Conservation (phyloP, 1,140 invertebrate genomes). For the Grapholita molesta region DNA sequence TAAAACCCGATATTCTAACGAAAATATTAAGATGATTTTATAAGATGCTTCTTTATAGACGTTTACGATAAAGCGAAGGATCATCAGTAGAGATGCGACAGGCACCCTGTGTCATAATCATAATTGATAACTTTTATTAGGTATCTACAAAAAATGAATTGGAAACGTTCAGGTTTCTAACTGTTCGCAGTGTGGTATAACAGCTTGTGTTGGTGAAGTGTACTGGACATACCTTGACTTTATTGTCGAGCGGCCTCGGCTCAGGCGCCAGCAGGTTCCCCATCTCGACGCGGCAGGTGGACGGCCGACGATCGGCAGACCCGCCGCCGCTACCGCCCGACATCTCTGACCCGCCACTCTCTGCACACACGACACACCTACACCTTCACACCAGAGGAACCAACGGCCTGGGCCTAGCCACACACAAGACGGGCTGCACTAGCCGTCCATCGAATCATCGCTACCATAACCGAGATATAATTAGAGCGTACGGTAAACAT, state of each 20-base stretch:
- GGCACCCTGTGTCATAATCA: too few species aligned
- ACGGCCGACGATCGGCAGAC: conserved; percentile 45
- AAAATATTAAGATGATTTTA: too few species aligned
- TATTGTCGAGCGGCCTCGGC: conserved; percentile 72
- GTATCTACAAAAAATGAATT: too few species aligned
- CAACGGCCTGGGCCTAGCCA: not conserved
- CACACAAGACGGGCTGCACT: not conserved
- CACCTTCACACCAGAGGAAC: not conserved
- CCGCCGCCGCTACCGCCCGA: conserved; percentile 40
- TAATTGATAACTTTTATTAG: too few species aligned
- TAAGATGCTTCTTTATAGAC: too few species aligned
- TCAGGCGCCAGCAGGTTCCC: conserved; percentile 70
- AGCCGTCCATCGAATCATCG: too few species aligned
- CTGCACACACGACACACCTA: conserved; percentile 35
- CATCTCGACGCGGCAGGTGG: conserved; percentile 73
- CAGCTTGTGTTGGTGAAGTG: not conserved
- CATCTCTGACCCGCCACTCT: conserved; percentile 63
- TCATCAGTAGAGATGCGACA: too few species aligned
- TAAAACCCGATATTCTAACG: too few species aligned
- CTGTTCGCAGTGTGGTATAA: too few species aligned
- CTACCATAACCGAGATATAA: not conserved
- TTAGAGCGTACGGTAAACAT: conserved; percentile 5
- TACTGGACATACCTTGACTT: conserved; percentile 63
- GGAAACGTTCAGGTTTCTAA: too few species aligned
- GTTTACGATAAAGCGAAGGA: too few species aligned